Percentiles rank a stretch among this genome's conserved stretches.
Evolutionary conservation across 2,797 vertebrate genomes (phyloP).

Genomic region (Pelobates cultripes): DNA sequence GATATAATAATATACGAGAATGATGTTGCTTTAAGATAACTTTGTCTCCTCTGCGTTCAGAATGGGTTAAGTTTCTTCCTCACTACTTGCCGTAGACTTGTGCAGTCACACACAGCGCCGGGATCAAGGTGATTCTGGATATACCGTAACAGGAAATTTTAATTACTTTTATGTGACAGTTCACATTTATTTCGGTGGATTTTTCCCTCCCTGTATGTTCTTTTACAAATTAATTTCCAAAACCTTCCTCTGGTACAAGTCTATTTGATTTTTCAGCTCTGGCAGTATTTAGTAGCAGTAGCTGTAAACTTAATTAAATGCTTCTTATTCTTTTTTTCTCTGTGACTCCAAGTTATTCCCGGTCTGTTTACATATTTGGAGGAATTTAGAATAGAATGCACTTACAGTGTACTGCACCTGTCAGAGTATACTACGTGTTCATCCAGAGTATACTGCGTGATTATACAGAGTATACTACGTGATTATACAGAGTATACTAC

Average conservation of each 20-base stretch:
- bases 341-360: neutral
- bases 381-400: too few species aligned
- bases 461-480: too few species aligned
- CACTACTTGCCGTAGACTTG: neutral
- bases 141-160: slow-evolving; percentile 35
- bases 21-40: too few species aligned
- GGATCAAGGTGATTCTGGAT: slow-evolving; percentile 19
- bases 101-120: neutral
- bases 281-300: slow-evolving; percentile 19
- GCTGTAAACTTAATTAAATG: slow-evolving; percentile 46
- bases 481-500: too few species aligned
- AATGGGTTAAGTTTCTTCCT: neutral
- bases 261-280: neutral
- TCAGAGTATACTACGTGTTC: too few species aligned
- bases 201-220: slow-evolving; percentile 36
- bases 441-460: too few species aligned
- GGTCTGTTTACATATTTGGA: neutral
- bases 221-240: slow-evolving; percentile 40
- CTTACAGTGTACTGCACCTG: too few species aligned
- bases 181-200: slow-evolving; percentile 43
- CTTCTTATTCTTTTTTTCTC: neutral
- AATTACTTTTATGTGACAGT: slow-evolving; percentile 54
- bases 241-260: slow-evolving; percentile 5
- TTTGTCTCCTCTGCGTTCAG: too few species aligned
- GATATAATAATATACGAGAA: too few species aligned